A percentile compares a stretch with the other conserved stretches of the same genome.
Conservation (phyloP, 2,113 vertebrate genomes). For the Speoplatyrhinus poulsoni region DNA sequence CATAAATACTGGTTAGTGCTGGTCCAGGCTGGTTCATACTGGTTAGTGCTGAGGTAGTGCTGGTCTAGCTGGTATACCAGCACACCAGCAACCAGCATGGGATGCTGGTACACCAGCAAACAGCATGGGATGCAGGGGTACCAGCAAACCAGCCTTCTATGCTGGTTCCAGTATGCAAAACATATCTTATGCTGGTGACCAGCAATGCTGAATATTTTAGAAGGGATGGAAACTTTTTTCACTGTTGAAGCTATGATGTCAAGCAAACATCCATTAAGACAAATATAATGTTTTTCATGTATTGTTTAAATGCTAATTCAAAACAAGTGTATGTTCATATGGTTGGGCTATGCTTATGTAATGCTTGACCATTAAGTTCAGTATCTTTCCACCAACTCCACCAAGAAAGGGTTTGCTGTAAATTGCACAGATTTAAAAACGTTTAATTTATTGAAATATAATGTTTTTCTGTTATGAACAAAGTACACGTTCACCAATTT, state of each 20-base stretch:
- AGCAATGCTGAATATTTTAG: too few relatives aligned
- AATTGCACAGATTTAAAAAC: background rate
- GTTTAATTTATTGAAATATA: background rate
- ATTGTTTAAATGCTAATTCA: slow-evolving; percentile 4
- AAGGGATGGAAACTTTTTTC: background rate
- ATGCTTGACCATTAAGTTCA: background rate
- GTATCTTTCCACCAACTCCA: background rate
- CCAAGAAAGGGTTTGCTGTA: background rate
- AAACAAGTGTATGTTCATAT: background rate
- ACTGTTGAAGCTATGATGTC: background rate
- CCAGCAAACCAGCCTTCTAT: too few relatives aligned
- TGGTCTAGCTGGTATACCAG: too few relatives aligned
- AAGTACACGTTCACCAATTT: background rate
- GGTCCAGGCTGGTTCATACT: too few relatives aligned
- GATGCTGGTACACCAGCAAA: too few relatives aligned
- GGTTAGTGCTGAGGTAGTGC: too few relatives aligned
- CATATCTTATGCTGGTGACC: too few relatives aligned
- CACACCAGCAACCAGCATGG: too few relatives aligned
- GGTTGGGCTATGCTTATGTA: background rate
- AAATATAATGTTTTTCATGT: slow-evolving; percentile 24
- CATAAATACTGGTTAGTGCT: too few relatives aligned
- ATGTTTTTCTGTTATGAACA: too few relatives aligned
- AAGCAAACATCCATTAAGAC: slow-evolving; percentile 11
- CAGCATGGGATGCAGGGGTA: too few relatives aligned
- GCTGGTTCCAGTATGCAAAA: too few relatives aligned